Conservation (phyloP, 2,113 vertebrate genomes). For the Boleophthalmus pectinirostris region DNA sequence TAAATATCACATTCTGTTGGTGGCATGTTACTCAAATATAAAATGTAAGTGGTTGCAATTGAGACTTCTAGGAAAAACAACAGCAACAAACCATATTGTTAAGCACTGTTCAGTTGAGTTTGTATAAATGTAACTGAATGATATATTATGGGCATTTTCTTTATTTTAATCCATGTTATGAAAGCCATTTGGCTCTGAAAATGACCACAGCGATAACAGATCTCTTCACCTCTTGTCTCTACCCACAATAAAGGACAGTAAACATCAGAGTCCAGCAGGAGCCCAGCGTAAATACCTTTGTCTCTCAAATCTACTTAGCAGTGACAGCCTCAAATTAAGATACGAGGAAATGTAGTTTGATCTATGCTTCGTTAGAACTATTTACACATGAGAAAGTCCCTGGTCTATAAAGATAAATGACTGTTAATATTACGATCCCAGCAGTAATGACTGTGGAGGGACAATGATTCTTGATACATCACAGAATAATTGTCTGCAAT, state of each 20-base stretch:
- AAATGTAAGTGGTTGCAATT: no score
- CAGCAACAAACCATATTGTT: no score
- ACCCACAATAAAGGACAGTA: neutral
- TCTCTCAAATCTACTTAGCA: neutral
- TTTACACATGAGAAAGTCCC: slow-evolving; percentile 13
- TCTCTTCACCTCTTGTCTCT: neutral
- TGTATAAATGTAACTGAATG: no score
- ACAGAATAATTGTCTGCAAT: slow-evolving; percentile 1
- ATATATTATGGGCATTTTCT: neutral
- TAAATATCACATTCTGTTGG: no score
- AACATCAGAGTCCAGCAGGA: neutral
- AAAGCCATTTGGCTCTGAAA: neutral
- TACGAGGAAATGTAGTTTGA: neutral
- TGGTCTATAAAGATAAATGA: slow-evolving; percentile 4
- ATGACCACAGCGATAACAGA: neutral
- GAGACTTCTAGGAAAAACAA: no score
- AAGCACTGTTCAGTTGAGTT: no score
- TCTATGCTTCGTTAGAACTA: neutral
- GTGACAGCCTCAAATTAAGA: slow-evolving; percentile 8
- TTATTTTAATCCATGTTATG: neutral
- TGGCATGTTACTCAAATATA: no score
- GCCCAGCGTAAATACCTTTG: neutral
- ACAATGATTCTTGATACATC: slow-evolving; percentile 8
- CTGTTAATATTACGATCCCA: neutral
- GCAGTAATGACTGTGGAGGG: neutral